Evolutionary conservation across 1,140 invertebrate species (phyloP).

Genomic region (Drosophila serrata): DNA sequence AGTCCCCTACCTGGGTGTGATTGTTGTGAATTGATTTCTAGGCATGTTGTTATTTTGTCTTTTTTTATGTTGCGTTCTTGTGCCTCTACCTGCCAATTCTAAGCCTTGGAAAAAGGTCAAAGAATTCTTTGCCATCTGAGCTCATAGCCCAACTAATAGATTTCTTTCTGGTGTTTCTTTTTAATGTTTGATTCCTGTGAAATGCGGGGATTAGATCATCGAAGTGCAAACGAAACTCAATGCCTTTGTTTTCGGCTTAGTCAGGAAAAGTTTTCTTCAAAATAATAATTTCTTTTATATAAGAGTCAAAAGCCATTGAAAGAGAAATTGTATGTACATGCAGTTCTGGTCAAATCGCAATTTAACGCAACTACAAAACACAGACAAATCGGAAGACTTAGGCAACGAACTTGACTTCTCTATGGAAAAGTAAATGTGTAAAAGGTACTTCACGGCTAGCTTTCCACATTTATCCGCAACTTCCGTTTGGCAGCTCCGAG

Average conservation of each 20-base stretch:
- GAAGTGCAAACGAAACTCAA: slow-evolving; percentile 7
- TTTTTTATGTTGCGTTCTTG: slow-evolving; percentile 33
- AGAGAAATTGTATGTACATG: slow-evolving; percentile 3
- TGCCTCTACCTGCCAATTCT: slow-evolving; percentile 45
- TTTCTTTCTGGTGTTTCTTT: slow-evolving; percentile 44
- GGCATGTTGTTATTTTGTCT: slow-evolving; percentile 18
- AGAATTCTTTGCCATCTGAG: slow-evolving; percentile 9
- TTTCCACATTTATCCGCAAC: slow-evolving; percentile 26
- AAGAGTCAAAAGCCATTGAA: slow-evolving; percentile 1
- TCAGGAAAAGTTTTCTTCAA: background rate
- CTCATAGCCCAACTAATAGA: slow-evolving; percentile 30
- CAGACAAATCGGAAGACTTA: slow-evolving; percentile 35
- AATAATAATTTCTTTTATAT: slow-evolving; percentile 10
- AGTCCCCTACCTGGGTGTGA: slow-evolving; percentile 32
- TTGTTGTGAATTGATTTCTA: slow-evolving; percentile 63
- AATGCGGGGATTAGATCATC: slow-evolving; percentile 40
- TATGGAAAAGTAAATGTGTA: background rate
- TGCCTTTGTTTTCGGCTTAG: background rate
- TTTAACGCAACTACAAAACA: slow-evolving; percentile 5
- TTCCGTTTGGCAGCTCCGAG: slow-evolving; percentile 59
- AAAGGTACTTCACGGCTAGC: background rate
- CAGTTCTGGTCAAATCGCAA: background rate
- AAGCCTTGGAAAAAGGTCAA: slow-evolving; percentile 26
- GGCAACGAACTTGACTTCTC: slow-evolving; percentile 30
- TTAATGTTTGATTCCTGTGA: slow-evolving; percentile 26